Evolutionary conservation across 2,797 vertebrate genomes (phyloP), one percentile per base, ranked within the genome.

Genomic region (Esox masquinongy): DNA sequence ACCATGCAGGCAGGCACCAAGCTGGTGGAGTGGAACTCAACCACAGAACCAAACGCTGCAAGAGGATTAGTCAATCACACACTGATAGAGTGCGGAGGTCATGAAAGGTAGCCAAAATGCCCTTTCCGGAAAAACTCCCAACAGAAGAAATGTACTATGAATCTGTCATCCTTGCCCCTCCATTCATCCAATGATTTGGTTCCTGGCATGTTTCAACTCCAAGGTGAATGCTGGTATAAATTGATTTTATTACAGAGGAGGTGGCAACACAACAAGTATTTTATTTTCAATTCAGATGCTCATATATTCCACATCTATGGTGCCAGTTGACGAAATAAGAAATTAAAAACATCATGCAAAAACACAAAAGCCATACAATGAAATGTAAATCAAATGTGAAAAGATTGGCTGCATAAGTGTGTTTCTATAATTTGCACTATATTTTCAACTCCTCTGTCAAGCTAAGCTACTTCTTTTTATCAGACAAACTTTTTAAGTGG

Each of bases 191-290:
- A 36, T 49, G 2, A 39, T 36, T 67, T n/a, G 53, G 34, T 66
- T 68, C 49, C n/a, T 63, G 67, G 4, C 50, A 12, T 50, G 69
- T 59, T 77, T n/a, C 47, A 39, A 19, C 56, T 59, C 74, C 19
- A 26, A 17, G 29, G 71, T 68, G 26, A 11, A 24, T 36, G 24
- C 71, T 34, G 66, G 36, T 69, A 72, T 66, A 73, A 72, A 72
- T 29, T 69, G 61, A 34, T 74, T 71, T 77, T 56, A 73, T 70
- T 61, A 51, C 51, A 56, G 68, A 72, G 68, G 43, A 43, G 68
- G 26, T 34, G 59, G 51, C 1, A 51, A 66, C 39, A 72, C 39
- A 34, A 4, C 64, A 56, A 67, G 43, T 70, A 8, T 47, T 70
- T 67, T 72, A 56, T 53, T n/a, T 29, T 22, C n/a, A 26, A 72